Percentiles rank a stretch among this genome's conserved stretches.
Conservation (phyloP, 2,797 vertebrate species). For the Vespertilio murinus region DNA sequence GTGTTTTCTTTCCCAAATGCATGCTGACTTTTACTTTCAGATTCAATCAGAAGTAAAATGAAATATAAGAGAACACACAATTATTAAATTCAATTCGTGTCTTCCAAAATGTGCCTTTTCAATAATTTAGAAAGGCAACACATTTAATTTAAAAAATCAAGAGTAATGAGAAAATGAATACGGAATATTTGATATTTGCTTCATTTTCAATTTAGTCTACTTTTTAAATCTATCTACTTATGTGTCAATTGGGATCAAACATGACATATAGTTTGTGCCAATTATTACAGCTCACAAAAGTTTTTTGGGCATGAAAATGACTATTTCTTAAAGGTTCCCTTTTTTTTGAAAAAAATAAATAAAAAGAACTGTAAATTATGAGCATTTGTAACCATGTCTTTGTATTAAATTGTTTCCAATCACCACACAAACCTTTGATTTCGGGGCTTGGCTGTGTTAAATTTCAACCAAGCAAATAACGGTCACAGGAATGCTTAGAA, state of each 20-base stretch:
- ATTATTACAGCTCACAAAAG: neutral
- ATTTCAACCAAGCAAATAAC: constrained; percentile 38
- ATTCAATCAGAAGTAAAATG: constrained; percentile 23
- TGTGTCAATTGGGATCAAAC: neutral
- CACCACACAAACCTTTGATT: constrained; percentile 17
- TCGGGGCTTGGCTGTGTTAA: neutral
- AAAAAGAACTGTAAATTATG: neutral
- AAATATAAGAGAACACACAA: neutral
- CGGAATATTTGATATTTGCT: neutral
- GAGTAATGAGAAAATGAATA: neutral
- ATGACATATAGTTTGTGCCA: neutral
- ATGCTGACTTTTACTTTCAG: constrained; percentile 27
- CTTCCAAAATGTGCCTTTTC: constrained; percentile 17
- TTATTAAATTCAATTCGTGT: constrained; percentile 15
- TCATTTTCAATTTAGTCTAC: neutral
- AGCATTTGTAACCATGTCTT: constrained; percentile 1
- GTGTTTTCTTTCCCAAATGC: constrained; percentile 28
- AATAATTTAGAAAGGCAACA: neutral
- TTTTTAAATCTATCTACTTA: neutral
- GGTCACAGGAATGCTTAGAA: constrained; percentile 37
- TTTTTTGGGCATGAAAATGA: neutral
- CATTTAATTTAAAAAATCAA: neutral
- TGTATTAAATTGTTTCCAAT: constrained; percentile 50
- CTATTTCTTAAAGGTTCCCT: neutral
- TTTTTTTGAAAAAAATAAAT: neutral